phyloP scores from a whole-genome alignment of 2,888 invertebrate species.

The Argyresthia albistria region DNA sequence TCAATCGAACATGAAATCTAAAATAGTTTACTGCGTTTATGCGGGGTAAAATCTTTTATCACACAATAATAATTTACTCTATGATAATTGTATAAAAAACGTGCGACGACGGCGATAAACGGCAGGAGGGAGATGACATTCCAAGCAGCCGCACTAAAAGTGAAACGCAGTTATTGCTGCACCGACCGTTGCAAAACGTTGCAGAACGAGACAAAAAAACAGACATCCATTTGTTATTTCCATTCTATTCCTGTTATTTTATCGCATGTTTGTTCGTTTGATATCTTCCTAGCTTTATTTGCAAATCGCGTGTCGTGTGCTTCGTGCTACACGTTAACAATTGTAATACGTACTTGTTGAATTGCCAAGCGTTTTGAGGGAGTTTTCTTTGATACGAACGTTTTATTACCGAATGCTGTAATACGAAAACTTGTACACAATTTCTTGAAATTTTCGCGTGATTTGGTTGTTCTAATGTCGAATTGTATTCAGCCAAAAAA shows the following conservation, averaged over 20 bases:
- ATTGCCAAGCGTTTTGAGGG: slow-evolving; percentile 29
- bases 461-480: not conserved
- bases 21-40: too few relatives aligned
- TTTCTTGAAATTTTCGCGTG: not conserved
- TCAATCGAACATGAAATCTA: too few relatives aligned
- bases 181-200: not conserved
- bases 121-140: too few relatives aligned
- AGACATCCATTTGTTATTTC: slow-evolving; percentile 45
- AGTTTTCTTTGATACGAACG: slow-evolving; percentile 15
- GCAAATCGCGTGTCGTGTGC: slow-evolving; percentile 57
- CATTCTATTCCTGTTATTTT: slow-evolving; percentile 29
- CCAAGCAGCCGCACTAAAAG: too few relatives aligned
- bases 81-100: too few relatives aligned
- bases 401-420: slow-evolving; percentile 14
- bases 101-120: too few relatives aligned
- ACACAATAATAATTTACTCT: too few relatives aligned
- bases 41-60: too few relatives aligned
- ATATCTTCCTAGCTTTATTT: slow-evolving; percentile 65
- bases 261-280: slow-evolving; percentile 54
- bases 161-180: slow-evolving; percentile 17
- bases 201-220: slow-evolving; percentile 20
- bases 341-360: slow-evolving; percentile 51
- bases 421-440: not conserved
- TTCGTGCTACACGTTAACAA: slow-evolving; percentile 31
- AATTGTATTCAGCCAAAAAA: not conserved